A percentile compares a stretch with the other conserved stretches of the same genome.
phyloP scores from a whole-genome alignment of 2,113 vertebrate genomes.

The Toxostoma redivivum region DNA sequence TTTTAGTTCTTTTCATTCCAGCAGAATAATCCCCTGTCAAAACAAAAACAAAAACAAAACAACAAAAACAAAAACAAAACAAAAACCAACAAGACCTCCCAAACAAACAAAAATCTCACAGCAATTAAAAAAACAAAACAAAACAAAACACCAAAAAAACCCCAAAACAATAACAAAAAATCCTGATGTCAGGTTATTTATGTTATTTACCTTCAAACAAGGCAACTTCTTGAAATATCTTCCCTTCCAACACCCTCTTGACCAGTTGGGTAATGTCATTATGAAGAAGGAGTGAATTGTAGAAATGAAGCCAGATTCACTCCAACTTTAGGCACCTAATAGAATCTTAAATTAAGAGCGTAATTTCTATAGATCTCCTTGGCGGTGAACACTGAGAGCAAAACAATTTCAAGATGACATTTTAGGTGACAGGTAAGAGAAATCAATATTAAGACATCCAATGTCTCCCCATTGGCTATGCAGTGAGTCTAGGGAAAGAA shows the following conservation, averaged over 20 bases:
- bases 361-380: background rate
- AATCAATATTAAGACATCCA: background rate
- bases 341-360: background rate
- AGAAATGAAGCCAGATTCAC: background rate
- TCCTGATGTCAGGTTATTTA: background rate
- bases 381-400: background rate
- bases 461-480: background rate
- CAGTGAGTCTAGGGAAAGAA: background rate
- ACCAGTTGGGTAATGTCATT: background rate
- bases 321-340: background rate
- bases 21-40: background rate
- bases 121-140: background rate
- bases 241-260: background rate
- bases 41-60: background rate
- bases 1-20: background rate
- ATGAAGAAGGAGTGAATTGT: background rate
- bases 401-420: background rate
- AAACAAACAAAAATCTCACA: background rate
- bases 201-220: background rate
- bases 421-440: background rate
- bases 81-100: accelerated
- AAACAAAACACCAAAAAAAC: too few species aligned
- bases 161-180: accelerated
- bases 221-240: background rate
- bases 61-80: background rate